These are phyloP conservation scores for Hetaerina titia DNA, from an alignment of 2,888 invertebrate genomes.

Conservation along the genomic window DNA sequence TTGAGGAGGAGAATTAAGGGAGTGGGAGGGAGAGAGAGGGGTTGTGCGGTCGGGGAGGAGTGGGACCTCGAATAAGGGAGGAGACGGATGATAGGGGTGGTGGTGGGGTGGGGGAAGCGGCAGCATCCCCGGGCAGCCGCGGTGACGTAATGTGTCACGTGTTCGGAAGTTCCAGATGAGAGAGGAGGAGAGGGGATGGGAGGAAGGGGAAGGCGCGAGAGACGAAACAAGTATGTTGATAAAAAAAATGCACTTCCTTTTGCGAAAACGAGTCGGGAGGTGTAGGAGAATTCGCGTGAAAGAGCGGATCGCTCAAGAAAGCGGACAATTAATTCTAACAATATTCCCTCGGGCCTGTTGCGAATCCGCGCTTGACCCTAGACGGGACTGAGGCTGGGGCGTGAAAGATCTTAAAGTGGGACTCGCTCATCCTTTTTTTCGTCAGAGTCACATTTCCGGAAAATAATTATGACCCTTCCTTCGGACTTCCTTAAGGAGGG, in stretches of 20 bases:
- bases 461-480: not conserved
- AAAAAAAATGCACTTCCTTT: not conserved
- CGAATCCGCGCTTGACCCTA: not conserved
- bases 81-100: no score
- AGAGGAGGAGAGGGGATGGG: not conserved
- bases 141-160: slow-evolving; percentile 61
- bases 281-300: not conserved
- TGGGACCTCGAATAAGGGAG: not conserved
- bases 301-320: not conserved
- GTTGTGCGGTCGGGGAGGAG: not conserved
- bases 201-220: not conserved
- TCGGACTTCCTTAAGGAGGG: not conserved
- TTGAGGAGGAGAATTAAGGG: not conserved
- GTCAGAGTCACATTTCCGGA: not conserved
- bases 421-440: not conserved
- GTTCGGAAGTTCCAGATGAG: slow-evolving; percentile 51
- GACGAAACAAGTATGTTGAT: not conserved
- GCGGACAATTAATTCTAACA: not conserved
- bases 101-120: not conserved
- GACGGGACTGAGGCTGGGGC: not conserved
- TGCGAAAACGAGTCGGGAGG: not conserved
- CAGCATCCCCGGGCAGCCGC: slow-evolving; percentile 51
- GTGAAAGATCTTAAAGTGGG: not conserved
- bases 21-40: not conserved
- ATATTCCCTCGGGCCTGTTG: not conserved